Conservation (phyloP, 2,797 vertebrate species). For the Falco cherrug region DNA sequence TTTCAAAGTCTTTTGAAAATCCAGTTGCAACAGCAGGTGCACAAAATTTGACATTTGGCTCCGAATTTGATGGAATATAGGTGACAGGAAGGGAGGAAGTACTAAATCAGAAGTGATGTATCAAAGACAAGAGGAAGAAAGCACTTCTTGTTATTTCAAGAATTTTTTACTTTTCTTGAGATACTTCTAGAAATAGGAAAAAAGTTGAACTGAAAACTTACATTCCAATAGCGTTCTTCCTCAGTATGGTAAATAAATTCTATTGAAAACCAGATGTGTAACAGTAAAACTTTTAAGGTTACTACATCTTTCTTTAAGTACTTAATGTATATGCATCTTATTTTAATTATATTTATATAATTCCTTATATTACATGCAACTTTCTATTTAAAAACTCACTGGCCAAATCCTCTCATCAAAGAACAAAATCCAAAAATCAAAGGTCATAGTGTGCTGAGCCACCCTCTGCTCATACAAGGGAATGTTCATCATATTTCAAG, state of each 20-base stretch:
- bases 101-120: not conserved
- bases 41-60: not conserved
- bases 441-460: not conserved
- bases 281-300: not conserved
- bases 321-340: not conserved
- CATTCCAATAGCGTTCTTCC: slow-evolving; percentile 28
- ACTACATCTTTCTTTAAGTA: not conserved
- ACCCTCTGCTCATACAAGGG: not conserved
- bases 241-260: not conserved
- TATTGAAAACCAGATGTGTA: not conserved
- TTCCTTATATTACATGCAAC: not conserved
- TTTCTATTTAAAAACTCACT: not conserved
- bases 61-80: not conserved
- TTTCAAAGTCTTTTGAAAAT: not conserved
- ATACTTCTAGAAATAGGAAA: not conserved
- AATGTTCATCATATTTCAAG: not conserved
- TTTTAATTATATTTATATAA: not conserved
- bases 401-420: not conserved
- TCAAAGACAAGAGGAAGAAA: not conserved
- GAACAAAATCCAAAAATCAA: not conserved
- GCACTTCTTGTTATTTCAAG: not conserved
- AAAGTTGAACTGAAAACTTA: not conserved
- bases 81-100: not conserved
- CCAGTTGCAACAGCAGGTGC: not conserved
- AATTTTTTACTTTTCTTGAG: not conserved